Conservation (phyloP, 1,140 invertebrate species). For the Drosophila busckii region DNA sequence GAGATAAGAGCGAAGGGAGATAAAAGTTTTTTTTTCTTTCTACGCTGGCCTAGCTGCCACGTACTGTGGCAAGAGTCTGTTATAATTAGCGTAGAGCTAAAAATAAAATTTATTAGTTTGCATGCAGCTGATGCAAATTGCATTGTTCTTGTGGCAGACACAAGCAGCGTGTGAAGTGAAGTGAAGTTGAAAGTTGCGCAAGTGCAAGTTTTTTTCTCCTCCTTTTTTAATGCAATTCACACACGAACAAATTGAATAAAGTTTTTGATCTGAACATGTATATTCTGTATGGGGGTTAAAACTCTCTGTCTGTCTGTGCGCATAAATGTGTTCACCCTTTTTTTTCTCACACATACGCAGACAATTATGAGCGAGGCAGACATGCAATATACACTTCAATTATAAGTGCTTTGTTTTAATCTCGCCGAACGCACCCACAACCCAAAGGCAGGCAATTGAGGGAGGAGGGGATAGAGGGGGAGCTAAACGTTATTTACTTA, state of each 20-base stretch:
- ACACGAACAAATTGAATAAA: too few species aligned
- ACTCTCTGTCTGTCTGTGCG: too few species aligned
- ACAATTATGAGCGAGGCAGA: too few species aligned
- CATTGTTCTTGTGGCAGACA: constrained; percentile 13
- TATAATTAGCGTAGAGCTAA: constrained; percentile 60
- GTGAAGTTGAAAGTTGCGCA: too few species aligned
- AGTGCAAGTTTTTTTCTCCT: too few species aligned
- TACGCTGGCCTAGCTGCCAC: too few species aligned
- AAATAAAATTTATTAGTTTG: constrained; percentile 66
- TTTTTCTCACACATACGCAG: too few species aligned
- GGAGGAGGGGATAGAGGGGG: not conserved
- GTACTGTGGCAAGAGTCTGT: too few species aligned
- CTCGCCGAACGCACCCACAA: constrained; percentile 52
- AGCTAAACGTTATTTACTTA: constrained; percentile 14
- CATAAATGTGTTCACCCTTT: not conserved
- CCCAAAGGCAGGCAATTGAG: constrained; percentile 28
- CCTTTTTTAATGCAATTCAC: too few species aligned
- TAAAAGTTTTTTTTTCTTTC: constrained; percentile 41
- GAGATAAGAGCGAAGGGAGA: not conserved
- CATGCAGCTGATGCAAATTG: constrained; percentile 31
- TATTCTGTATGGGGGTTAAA: too few species aligned
- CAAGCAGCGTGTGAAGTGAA: too few species aligned
- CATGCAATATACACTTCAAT: constrained; percentile 51
- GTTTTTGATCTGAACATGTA: too few species aligned
- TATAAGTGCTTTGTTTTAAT: constrained; percentile 67